Evolutionary conservation across 2,888 invertebrate genomes (phyloP).

Genomic region (Rhagonycha lutea): DNA sequence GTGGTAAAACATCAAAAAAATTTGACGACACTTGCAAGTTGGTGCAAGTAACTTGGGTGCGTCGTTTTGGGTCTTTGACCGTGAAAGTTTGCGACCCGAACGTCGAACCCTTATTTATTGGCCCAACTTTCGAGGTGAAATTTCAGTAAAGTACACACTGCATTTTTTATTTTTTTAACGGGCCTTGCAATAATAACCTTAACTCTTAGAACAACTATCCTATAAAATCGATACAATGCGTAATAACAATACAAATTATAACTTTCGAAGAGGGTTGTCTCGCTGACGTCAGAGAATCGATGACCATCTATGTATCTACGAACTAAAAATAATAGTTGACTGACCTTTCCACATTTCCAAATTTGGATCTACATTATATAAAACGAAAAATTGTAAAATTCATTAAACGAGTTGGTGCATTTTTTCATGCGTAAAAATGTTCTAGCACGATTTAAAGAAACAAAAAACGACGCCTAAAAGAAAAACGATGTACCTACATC

Average conservation of each 20-base stretch:
- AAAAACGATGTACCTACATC: background rate
- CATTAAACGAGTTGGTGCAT: background rate
- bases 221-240: background rate
- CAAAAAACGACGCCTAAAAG: background rate
- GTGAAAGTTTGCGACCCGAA: constrained; percentile 27
- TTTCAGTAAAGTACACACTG: constrained; percentile 16
- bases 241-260: background rate
- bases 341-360: background rate
- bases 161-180: background rate
- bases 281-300: background rate
- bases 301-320: background rate
- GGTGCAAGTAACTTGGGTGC: constrained; percentile 8
- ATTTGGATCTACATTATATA: background rate
- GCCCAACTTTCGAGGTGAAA: constrained; percentile 26
- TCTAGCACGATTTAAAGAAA: background rate
- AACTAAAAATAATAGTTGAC: background rate
- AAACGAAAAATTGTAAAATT: background rate
- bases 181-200: background rate
- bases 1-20: background rate
- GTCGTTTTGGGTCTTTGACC: constrained; percentile 32
- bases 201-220: background rate
- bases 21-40: constrained; percentile 9
- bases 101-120: constrained; percentile 30
- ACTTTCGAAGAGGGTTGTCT: background rate
- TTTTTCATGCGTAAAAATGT: background rate